phyloP scores from a whole-genome alignment of 1,140 invertebrate genomes.

The Caenorhabditis elegans region WBcel235 BX284602.5:12986001-12986500 shows the following conservation, averaged over 20 bases:
- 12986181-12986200: neutral
- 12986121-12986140: no score
- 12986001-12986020: neutral
- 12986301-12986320: neutral
- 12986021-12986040: neutral
- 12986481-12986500: no score
- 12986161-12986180: neutral
- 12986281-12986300: neutral
- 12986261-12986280: constrained; percentile 2
- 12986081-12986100: neutral
- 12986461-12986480: neutral
- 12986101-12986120: neutral
- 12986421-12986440: neutral
- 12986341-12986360: neutral
- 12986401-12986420: neutral
- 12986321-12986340: neutral
- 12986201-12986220: neutral
- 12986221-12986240: constrained; percentile 18
- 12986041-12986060: neutral
- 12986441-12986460: constrained; percentile 29
- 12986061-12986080: neutral
- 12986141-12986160: neutral
- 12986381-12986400: constrained; percentile 23
- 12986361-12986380: neutral
- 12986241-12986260: neutral